phyloP scores from a whole-genome alignment of 2,888 invertebrate genomes.

The Tricholauxania praeusta region DNA sequence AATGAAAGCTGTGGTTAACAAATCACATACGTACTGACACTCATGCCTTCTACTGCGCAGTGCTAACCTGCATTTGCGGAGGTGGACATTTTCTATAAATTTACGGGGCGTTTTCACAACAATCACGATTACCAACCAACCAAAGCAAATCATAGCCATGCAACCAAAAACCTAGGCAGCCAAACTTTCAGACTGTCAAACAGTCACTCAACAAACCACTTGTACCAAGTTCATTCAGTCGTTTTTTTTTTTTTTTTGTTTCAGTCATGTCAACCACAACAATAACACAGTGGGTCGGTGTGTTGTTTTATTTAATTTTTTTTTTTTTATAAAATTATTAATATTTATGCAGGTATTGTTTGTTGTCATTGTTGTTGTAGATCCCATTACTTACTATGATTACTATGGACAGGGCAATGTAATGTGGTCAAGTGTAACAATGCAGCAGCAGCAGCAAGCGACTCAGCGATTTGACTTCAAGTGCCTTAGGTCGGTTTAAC shows the following conservation, averaged over 20 bases:
- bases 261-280: too few species aligned
- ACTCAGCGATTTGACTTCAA: neutral
- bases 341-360: slow-evolving; percentile 7
- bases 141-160: slow-evolving; percentile 18
- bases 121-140: slow-evolving; percentile 4
- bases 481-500: neutral
- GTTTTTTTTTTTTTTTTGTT: too few species aligned
- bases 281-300: neutral
- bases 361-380: slow-evolving; percentile 8
- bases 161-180: neutral
- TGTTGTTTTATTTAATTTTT: neutral
- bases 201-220: too few species aligned
- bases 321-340: slow-evolving; percentile 16
- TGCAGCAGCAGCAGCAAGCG: neutral
- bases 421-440: slow-evolving; percentile 16
- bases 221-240: too few species aligned
- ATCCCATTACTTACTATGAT: neutral
- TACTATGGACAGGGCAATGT: neutral
- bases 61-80: neutral
- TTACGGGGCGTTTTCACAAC: slow-evolving; percentile 22
- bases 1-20: neutral
- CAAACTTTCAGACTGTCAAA: too few species aligned
- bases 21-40: neutral
- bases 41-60: neutral
- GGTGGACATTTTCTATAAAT: slow-evolving; percentile 34